phyloP scores from a whole-genome alignment of 2,113 vertebrate species.

The Bos taurus region DNA sequence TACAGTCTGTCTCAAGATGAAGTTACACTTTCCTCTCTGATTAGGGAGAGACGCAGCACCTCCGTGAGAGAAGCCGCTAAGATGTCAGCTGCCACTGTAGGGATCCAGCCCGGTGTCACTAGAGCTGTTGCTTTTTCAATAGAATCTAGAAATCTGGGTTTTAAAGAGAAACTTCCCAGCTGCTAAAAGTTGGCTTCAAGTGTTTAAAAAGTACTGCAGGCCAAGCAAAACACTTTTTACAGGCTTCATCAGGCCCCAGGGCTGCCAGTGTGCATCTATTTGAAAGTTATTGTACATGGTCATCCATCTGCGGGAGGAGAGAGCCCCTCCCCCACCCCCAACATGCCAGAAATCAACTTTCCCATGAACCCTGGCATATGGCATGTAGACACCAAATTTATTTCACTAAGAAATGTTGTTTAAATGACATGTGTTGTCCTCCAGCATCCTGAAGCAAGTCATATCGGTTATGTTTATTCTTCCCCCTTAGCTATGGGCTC shows the following conservation, averaged over 20 bases:
- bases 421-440: neutral
- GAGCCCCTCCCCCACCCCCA: accelerated
- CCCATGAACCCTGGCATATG: neutral
- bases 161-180: constrained; percentile 35
- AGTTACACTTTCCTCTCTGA: neutral
- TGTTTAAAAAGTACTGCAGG: neutral
- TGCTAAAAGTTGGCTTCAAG: constrained; percentile 26
- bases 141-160: constrained; percentile 36
- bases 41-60: neutral
- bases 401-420: neutral
- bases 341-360: neutral
- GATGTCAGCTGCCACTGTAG: neutral
- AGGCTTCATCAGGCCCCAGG: neutral
- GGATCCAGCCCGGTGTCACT: neutral
- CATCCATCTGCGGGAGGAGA: neutral
- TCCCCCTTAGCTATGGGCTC: neutral
- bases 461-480: neutral
- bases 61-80: neutral
- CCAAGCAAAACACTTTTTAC: neutral
- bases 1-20: neutral
- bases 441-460: neutral
- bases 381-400: neutral
- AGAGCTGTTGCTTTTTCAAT: neutral
- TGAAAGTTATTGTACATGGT: neutral
- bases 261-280: neutral